These are phyloP conservation scores for Gymnoscopelus braueri DNA, from an alignment of 2,797 vertebrate genomes.

Conservation along the genomic window DNA sequence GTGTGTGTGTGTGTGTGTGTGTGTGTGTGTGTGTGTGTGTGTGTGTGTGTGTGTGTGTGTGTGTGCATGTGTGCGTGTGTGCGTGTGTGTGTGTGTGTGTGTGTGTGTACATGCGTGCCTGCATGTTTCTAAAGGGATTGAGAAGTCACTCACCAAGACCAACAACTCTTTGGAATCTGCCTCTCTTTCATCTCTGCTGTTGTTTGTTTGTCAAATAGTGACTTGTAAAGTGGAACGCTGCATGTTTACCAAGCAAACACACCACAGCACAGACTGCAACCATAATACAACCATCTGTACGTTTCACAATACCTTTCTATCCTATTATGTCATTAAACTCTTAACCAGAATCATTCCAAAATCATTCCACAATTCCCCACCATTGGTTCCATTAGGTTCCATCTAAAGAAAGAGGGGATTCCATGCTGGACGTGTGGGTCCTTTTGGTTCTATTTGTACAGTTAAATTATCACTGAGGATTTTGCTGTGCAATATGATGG, in stretches of 20 bases:
- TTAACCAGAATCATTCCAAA: no score
- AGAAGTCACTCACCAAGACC: slow-evolving; percentile 6
- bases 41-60: slow-evolving; percentile 1
- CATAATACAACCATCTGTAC: neutral
- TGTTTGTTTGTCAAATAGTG: slow-evolving; percentile 39
- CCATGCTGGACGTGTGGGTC: no score
- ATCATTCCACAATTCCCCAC: no score
- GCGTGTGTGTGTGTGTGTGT: slow-evolving; percentile 23
- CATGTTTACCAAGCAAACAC: slow-evolving; percentile 15
- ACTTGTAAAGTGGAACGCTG: slow-evolving; percentile 1
- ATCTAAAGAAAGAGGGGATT: no score
- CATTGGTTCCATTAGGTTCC: no score
- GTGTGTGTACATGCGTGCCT: slow-evolving; percentile 6
- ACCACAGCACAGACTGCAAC: neutral
- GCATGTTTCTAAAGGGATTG: neutral
- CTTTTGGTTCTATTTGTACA: no score
- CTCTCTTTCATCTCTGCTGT: slow-evolving; percentile 37
- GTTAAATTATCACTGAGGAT: no score
- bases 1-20: slow-evolving; percentile 10
- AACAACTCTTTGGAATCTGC: neutral
- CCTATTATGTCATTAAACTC: no score
- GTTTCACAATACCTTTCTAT: no score
- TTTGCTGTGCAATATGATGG: no score
- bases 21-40: slow-evolving; percentile 18
- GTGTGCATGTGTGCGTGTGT: slow-evolving; percentile 16